Evolutionary conservation across 2,888 invertebrate species (phyloP).

Genomic region (Stenotaenia linearis): DNA sequence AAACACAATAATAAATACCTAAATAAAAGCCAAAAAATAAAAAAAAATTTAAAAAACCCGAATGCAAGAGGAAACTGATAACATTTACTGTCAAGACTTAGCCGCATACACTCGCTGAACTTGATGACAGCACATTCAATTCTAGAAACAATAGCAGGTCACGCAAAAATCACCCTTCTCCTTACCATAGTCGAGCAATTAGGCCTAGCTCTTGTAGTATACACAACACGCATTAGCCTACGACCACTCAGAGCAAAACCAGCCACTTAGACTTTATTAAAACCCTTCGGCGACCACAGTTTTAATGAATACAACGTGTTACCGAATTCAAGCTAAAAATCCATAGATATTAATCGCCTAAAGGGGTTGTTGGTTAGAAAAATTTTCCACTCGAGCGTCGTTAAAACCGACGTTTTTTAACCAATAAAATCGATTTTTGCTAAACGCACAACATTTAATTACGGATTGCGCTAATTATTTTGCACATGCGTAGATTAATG

Average conservation of each 20-base stretch:
- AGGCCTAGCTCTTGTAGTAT: neutral
- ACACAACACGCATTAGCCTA: neutral
- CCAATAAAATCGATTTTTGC: neutral
- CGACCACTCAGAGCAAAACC: neutral
- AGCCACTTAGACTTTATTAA: neutral
- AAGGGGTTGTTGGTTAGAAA: neutral
- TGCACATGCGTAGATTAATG: no score
- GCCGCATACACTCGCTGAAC: neutral
- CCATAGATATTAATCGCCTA: neutral
- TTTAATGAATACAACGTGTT: neutral
- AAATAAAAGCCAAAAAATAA: neutral
- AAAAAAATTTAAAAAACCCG: neutral
- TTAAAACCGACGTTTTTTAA: neutral
- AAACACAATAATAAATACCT: no score
- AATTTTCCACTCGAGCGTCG: neutral
- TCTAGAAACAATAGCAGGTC: neutral
- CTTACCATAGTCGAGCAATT: neutral
- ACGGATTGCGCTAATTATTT: neutral
- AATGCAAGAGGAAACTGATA: neutral
- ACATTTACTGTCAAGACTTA: neutral
- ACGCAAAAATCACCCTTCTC: neutral
- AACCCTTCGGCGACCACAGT: neutral
- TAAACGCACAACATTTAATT: neutral
- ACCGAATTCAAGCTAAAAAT: neutral
- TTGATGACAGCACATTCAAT: neutral